Evolutionary conservation across 1,140 invertebrate genomes (phyloP), one percentile per base, ranked within the genome.

Genomic region (Cheumatopsyche charites): DNA sequence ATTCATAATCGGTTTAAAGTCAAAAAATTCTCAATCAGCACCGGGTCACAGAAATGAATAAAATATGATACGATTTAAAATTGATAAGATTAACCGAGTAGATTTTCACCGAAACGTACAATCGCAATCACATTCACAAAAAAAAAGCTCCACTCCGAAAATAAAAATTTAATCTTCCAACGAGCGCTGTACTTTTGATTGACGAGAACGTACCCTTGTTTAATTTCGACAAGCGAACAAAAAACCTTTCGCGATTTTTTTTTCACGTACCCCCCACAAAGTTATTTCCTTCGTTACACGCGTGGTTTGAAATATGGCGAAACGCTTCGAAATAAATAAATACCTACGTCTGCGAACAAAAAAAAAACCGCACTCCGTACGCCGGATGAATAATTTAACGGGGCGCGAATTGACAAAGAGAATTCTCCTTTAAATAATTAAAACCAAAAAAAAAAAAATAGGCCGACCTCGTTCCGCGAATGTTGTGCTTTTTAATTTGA

Each of bases 401-500:
- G 17, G 23, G 23, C 21, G 55, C 23, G 23, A 58, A 58, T 58
- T 58, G 55, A 58, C 55, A 58, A 58, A 58, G 55, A 26, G 23
- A 58, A 19, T 25, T 52, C 19, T 58, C 55, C 23, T 58, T 58
- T 58, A 58, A 58, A 58, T 58, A 58, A 58, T 58, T 58, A 58
- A 58, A 58, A 58, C 12, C 41, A 12, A 6, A 42, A n/a, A 36
- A 36, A 36, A 36, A 36, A 52, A 52, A 52, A 5, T 19, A 9
- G 6, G 12, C 23, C 23, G 55, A 58, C 55, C 55, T 13, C 55
- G 23, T 58, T 58, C 25, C 29, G 29, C 29, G 19, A 26, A 26
- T 25, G 55, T 58, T 58, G 55, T 58, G 55, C 55, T 58, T 58
- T 58, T 58, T 58, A 58, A 58, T 58, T 58, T 58, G 55, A 58